Percentiles rank a stretch among this genome's conserved stretches.
These are phyloP conservation scores for Megaceryle torquata DNA, from an alignment of 2,113 vertebrate genomes.

Conservation along the genomic window DNA sequence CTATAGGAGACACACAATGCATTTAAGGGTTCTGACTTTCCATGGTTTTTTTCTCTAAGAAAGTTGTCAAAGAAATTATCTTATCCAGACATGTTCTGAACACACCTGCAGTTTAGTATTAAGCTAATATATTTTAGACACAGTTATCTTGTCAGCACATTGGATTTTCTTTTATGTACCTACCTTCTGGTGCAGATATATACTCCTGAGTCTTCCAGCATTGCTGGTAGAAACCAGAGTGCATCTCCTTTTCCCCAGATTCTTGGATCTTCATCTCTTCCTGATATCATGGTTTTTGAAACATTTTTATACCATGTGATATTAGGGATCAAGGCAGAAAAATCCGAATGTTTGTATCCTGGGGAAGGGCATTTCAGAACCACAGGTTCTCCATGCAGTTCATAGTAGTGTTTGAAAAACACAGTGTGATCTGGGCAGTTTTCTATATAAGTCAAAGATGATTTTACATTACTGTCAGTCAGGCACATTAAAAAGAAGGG, in stretches of 20 bases:
- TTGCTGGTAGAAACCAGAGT: constrained; percentile 85
- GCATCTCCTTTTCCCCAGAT: constrained; percentile 50
- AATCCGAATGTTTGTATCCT: constrained; percentile 12
- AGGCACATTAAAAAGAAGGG: not conserved
- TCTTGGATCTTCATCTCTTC: constrained; percentile 52
- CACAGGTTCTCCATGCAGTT: constrained; percentile 80
- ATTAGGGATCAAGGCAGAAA: constrained; percentile 20
- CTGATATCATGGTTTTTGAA: not conserved
- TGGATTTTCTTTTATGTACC: not conserved
- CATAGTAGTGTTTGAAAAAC: constrained; percentile 50
- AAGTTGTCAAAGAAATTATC: not conserved
- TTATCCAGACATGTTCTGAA: not conserved
- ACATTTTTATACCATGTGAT: constrained; percentile 71
- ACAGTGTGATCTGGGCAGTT: constrained; percentile 64
- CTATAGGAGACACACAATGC: not conserved
- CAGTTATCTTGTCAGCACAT: not conserved
- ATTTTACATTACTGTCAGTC: constrained; percentile 7
- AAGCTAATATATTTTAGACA: not conserved
- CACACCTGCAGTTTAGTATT: not conserved
- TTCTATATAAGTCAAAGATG: constrained; percentile 46
- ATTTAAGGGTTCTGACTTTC: not conserved
- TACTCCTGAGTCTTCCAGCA: constrained; percentile 78
- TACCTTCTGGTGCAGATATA: constrained; percentile 85
- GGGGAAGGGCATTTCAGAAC: constrained; percentile 77
- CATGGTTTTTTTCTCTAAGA: not conserved